Evolutionary conservation across 2,797 vertebrate genomes (phyloP), one percentile per base, ranked within the genome.

Genomic region (Artibeus lituratus): DNA sequence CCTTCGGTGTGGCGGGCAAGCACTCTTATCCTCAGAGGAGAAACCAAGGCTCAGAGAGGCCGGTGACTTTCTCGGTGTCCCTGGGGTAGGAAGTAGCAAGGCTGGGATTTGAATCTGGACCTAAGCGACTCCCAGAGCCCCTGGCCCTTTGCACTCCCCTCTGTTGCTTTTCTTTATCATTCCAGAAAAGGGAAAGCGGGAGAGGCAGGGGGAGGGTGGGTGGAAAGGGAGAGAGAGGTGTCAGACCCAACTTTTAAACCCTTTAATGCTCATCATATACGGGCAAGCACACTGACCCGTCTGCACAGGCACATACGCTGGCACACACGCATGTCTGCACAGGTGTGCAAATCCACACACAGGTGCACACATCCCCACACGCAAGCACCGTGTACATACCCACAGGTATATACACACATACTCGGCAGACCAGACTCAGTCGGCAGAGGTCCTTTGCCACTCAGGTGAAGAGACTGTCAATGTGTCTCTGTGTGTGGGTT

Each of bases 1-100:
- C 10, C 1, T 2, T 1, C 2, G 32, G 6, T 6, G 0, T 14
- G 59, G 29, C 0, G 1, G 39, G 37, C 7, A 10, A 29, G 70
- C 9, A 0, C 67, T n/a, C 49, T 26, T 1, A 67, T 62, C 42
- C 32, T 22, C 26, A 32, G 55, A 29, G 5, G 70, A 82, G 51
- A 67, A 35, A 4, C 74, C 0, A 49, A 21, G 49, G 37, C 81
- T 49, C 39, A 15, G 70, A 67, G 37, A 35, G n/a, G 26, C 24
- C 7, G 18, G 55, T 14, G 76, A 44, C n/a, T 16, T 12, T 10
- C 55, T 59, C 39, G 0, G 29, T 10, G 11, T 26, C 44, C 10
- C 55, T 35, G 22, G 37, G 14, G 16, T 0, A 14, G 24, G 39
- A 39, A 49, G 26, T 7, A 47, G 57, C 55, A 24, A 44, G 74